A percentile compares a stretch with the other conserved stretches of the same genome.
Evolutionary conservation across 2,888 invertebrate genomes (phyloP).

Genomic region (Clusia tigrina): DNA sequence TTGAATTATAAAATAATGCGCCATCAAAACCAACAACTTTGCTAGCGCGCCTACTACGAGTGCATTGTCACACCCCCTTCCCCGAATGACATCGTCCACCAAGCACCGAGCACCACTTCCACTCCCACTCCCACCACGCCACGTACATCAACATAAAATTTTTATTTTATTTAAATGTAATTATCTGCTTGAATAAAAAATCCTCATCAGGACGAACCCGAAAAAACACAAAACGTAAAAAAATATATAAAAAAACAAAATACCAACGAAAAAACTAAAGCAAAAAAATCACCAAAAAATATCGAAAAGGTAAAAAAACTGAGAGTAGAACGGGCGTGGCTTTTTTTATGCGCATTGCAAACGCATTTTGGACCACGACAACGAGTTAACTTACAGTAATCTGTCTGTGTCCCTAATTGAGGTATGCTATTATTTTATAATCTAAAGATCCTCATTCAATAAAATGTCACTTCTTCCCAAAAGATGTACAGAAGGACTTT

Average conservation of each 20-base stretch:
- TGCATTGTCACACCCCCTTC: slow-evolving; percentile 27
- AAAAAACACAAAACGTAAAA: slow-evolving; percentile 33
- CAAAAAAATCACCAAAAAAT: slow-evolving; percentile 33
- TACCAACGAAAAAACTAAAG: slow-evolving; percentile 29
- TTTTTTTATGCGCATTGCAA: slow-evolving; percentile 57
- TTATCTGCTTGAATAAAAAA: slow-evolving; percentile 62
- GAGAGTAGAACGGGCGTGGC: slow-evolving; percentile 54
- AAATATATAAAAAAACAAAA: slow-evolving; percentile 31
- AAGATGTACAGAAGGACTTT: too few relatives aligned
- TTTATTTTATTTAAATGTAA: slow-evolving; percentile 65
- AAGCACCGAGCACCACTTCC: not conserved
- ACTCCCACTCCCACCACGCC: slow-evolving; percentile 11
- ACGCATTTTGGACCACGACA: slow-evolving; percentile 52
- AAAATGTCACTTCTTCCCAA: too few relatives aligned
- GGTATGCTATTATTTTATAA: too few relatives aligned
- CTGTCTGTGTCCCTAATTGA: too few relatives aligned
- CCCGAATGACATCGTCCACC: too few relatives aligned
- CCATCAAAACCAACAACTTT: slow-evolving; percentile 37
- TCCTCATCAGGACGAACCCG: slow-evolving; percentile 53
- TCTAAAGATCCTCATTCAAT: too few relatives aligned
- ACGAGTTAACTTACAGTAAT: too few relatives aligned
- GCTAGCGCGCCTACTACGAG: not conserved
- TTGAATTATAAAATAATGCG: slow-evolving; percentile 56
- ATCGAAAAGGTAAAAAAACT: slow-evolving; percentile 28
- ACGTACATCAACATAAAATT: slow-evolving; percentile 55